Conservation (phyloP, 2,113 vertebrate genomes). For the Pimephales promelas region DNA sequence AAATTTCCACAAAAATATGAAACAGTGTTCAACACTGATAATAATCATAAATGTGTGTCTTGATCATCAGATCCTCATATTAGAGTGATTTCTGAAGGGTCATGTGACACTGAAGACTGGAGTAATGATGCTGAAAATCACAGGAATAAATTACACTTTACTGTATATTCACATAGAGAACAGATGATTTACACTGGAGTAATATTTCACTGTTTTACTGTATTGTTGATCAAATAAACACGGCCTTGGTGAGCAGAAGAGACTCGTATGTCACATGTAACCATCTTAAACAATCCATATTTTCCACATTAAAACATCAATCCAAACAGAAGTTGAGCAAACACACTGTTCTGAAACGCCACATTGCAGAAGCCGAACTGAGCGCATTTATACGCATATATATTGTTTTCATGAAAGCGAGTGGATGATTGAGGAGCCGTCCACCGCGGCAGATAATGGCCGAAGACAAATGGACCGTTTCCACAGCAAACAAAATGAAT, state of each 20-base stretch:
- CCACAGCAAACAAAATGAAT: slow-evolving; percentile 28
- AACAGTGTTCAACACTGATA: no score
- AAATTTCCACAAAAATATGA: neutral
- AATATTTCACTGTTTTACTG: neutral
- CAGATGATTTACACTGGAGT: neutral
- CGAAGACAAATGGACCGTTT: slow-evolving; percentile 50
- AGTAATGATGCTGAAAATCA: no score
- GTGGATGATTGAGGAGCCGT: slow-evolving; percentile 18
- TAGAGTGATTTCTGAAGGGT: no score
- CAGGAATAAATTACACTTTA: no score
- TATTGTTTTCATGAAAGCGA: neutral
- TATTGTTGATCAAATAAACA: neutral
- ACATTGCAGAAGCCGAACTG: neutral
- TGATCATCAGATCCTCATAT: no score
- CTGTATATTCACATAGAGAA: neutral
- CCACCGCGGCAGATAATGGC: slow-evolving; percentile 44
- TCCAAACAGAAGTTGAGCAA: neutral
- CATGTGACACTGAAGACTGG: no score
- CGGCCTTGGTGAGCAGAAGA: neutral
- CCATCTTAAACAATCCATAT: neutral
- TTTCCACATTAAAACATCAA: neutral
- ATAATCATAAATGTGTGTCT: no score
- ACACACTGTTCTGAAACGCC: neutral
- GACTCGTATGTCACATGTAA: neutral
- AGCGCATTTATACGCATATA: neutral